phyloP scores from a whole-genome alignment of 2,113 vertebrate species.

The Crocuta crocuta region DNA sequence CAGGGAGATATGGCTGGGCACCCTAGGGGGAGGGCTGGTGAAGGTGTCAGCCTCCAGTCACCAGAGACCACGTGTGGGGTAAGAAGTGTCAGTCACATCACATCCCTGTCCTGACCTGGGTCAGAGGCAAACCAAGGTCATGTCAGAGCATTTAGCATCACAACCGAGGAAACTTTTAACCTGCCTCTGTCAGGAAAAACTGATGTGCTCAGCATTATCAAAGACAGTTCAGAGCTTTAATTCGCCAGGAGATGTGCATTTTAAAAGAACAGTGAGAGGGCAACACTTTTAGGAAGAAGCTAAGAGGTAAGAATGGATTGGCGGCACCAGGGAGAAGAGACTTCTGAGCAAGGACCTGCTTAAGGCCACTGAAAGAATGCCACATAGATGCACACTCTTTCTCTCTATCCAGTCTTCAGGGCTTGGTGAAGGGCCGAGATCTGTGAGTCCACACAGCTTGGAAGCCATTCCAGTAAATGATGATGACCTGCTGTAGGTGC shows the following conservation, averaged over 20 bases:
- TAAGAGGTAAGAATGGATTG: neutral
- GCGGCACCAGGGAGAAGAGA: neutral
- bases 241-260: constrained; percentile 51
- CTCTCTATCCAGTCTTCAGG: neutral
- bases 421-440: neutral
- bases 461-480: neutral
- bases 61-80: constrained; percentile 66
- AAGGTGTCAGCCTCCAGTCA: constrained; percentile 73
- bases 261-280: constrained; percentile 54
- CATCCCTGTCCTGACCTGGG: constrained; percentile 70
- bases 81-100: constrained; percentile 70
- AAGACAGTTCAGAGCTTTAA: neutral
- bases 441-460: neutral
- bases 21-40: constrained; percentile 55
- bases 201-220: constrained; percentile 59
- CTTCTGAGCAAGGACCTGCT: neutral
- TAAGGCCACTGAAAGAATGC: neutral
- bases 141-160: constrained; percentile 21
- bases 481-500: too few relatives aligned
- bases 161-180: constrained; percentile 40
- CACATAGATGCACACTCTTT: neutral
- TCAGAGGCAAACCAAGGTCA: constrained; percentile 74
- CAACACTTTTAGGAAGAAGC: neutral
- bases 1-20: constrained; percentile 66
- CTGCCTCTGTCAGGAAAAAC: constrained; percentile 51